These are phyloP conservation scores for Ptychobarbus kaznakovi DNA, from an alignment of 2,797 vertebrate genomes.

Conservation along the genomic window DNA sequence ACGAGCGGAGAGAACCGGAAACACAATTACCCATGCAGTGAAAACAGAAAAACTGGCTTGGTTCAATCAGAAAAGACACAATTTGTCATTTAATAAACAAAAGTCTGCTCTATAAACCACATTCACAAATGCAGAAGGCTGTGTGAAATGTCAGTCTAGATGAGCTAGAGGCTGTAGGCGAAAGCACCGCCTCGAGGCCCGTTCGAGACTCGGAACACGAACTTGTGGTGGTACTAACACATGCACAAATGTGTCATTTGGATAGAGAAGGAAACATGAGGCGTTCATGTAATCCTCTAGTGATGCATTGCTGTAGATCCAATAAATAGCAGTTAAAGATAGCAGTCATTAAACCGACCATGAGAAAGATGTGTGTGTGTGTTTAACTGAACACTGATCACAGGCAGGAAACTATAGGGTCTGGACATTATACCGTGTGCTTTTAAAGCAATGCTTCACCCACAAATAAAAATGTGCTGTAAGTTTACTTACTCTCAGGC, in stretches of 20 bases:
- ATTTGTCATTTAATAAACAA: not conserved
- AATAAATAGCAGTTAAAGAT: constrained; percentile 49
- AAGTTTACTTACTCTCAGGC: not conserved
- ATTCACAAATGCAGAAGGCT: not conserved
- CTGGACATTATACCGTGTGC: not conserved
- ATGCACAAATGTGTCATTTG: too few species aligned
- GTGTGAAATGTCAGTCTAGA: too few species aligned
- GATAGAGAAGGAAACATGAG: too few species aligned
- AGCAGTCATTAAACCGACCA: constrained; percentile 39
- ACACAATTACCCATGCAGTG: not conserved
- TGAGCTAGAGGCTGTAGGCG: too few species aligned
- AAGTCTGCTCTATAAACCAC: not conserved
- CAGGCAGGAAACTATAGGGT: constrained; percentile 31
- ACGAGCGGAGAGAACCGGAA: not conserved
- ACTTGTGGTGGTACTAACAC: too few species aligned
- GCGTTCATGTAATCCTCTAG: too few species aligned
- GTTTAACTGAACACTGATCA: constrained; percentile 21
- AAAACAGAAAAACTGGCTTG: not conserved
- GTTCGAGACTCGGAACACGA: too few species aligned
- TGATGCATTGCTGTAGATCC: constrained; percentile 27
- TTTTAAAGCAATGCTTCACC: not conserved
- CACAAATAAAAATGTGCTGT: not conserved
- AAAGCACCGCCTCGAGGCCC: too few species aligned
- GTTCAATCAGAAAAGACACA: not conserved
- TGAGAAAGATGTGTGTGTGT: not conserved